These are phyloP conservation scores for Mellilla xanthometata DNA, from an alignment of 2,888 invertebrate species.

Conservation along the genomic window DNA sequence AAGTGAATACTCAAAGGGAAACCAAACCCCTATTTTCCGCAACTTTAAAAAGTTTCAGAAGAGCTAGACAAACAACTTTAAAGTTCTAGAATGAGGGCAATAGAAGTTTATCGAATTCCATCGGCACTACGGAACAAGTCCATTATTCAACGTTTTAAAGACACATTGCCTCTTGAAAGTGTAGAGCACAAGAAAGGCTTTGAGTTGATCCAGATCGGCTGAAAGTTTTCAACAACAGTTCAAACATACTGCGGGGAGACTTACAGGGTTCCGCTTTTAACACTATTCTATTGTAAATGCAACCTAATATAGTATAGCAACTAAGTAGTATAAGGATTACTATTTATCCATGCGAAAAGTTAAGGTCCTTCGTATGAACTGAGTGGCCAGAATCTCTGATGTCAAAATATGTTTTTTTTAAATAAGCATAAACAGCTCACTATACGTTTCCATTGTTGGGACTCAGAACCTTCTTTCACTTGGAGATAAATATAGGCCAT, in stretches of 20 bases:
- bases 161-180: conserved; percentile 51
- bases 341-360: too few species aligned
- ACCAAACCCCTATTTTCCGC: neutral
- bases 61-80: conserved; percentile 31
- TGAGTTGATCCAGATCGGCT: conserved; percentile 60
- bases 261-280: conserved; percentile 74
- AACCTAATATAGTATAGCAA: conserved; percentile 26
- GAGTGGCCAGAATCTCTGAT: too few species aligned
- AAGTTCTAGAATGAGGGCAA: conserved; percentile 30
- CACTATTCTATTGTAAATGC: conserved; percentile 38
- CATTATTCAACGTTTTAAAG: conserved; percentile 65
- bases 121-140: conserved; percentile 48
- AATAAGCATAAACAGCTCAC: too few species aligned
- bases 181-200: conserved; percentile 60
- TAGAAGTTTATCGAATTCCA: conserved; percentile 36
- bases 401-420: too few species aligned
- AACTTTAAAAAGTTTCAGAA: neutral
- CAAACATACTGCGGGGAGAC: conserved; percentile 76
- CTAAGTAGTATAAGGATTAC: too few species aligned
- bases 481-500: too few species aligned
- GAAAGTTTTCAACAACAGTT: conserved; percentile 79
- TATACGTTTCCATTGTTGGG: too few species aligned
- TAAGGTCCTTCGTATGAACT: too few species aligned
- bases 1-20: neutral
- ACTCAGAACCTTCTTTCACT: too few species aligned